A percentile compares a stretch with the other conserved stretches of the same genome.
These are phyloP conservation scores for Numenius phaeopus DNA, from an alignment of 2,797 vertebrate species.

Conservation along the genomic window DNA sequence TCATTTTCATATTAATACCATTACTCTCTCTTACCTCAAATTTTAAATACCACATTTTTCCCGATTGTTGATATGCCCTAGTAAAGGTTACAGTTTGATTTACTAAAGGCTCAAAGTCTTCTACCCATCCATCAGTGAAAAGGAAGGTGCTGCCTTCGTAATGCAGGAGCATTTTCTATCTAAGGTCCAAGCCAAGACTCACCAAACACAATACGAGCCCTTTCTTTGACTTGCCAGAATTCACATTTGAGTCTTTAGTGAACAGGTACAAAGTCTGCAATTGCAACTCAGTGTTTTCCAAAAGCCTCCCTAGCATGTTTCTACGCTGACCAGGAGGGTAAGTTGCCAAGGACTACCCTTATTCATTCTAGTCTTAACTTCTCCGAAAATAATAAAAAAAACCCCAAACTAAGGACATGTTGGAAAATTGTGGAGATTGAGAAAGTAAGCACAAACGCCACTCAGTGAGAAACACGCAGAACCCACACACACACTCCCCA, in stretches of 20 bases:
- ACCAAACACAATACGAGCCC: background rate
- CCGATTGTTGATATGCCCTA: background rate
- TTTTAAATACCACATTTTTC: background rate
- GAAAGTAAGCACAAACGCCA: background rate
- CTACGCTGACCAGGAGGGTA: background rate
- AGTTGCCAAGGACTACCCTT: background rate
- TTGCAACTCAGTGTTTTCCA: background rate
- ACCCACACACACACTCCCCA: background rate
- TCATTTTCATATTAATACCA: background rate
- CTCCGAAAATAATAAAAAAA: background rate
- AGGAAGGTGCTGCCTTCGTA: background rate
- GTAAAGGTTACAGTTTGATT: background rate
- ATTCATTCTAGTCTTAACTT: conserved; percentile 16
- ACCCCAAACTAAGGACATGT: background rate
- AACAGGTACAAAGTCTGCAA: conserved; percentile 17
- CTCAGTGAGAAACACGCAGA: background rate
- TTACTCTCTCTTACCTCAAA: background rate
- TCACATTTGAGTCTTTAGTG: background rate
- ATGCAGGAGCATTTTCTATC: background rate
- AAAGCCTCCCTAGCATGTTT: background rate
- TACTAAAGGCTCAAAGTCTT: background rate
- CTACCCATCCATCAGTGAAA: background rate
- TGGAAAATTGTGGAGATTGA: background rate
- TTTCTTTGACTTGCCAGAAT: conserved; percentile 4
- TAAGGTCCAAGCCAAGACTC: background rate